These are phyloP conservation scores for Polydesmus complanatus DNA, from an alignment of 2,888 invertebrate species.

Conservation along the genomic window DNA sequence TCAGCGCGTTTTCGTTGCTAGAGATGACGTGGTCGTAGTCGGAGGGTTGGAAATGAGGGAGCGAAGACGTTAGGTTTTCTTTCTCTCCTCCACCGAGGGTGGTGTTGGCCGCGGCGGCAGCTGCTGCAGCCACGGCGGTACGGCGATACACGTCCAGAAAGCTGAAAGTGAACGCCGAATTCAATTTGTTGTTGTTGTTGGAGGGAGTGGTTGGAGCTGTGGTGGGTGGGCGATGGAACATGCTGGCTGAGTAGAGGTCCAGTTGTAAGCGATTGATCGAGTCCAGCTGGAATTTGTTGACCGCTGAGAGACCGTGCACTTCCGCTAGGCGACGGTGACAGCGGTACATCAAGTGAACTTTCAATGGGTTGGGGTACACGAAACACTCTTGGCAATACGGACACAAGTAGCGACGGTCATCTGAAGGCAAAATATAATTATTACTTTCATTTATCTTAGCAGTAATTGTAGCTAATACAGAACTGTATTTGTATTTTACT, in stretches of 20 bases:
- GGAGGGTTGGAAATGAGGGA: neutral
- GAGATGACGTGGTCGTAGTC: neutral
- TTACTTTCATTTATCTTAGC: neutral
- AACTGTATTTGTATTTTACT: neutral
- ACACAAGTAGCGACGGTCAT: slow-evolving; percentile 15
- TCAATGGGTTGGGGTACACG: slow-evolving; percentile 16
- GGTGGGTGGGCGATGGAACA: neutral
- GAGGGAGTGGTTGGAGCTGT: neutral
- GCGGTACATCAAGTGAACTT: slow-evolving; percentile 17
- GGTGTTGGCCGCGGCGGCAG: neutral
- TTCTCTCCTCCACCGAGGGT: too few species aligned
- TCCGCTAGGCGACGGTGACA: slow-evolving; percentile 16
- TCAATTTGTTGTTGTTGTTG: neutral
- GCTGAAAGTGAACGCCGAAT: slow-evolving; percentile 4
- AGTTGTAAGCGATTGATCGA: slow-evolving; percentile 13
- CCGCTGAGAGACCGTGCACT: slow-evolving; percentile 11
- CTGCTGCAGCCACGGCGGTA: neutral
- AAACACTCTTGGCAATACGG: slow-evolving; percentile 18
- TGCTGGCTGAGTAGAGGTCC: slow-evolving; percentile 9
- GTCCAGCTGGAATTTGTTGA: slow-evolving; percentile 14
- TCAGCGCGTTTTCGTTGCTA: neutral
- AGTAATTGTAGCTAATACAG: neutral
- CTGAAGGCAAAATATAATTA: slow-evolving; percentile 8
- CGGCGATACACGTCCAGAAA: slow-evolving; percentile 7
- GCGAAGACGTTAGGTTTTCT: neutral